These are phyloP conservation scores for Tragelaphus buxtoni DNA, from an alignment of 2,113 vertebrate species.

Conservation along the genomic window DNA sequence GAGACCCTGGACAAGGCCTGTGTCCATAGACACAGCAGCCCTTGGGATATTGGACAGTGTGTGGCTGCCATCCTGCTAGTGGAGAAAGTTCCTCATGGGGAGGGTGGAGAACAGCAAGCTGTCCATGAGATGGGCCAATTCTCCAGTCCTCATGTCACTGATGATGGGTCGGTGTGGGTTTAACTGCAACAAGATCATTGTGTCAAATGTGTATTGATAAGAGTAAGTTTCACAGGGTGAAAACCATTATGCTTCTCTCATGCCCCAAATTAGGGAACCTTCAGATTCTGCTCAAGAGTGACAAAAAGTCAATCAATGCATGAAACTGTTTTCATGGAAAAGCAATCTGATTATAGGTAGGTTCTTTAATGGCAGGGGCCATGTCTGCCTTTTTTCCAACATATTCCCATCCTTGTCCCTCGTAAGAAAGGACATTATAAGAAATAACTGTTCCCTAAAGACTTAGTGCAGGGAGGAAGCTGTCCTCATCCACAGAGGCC, in stretches of 20 bases:
- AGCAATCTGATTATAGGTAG: background rate
- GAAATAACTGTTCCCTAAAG: background rate
- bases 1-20: background rate
- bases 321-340: background rate
- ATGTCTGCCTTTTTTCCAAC: background rate
- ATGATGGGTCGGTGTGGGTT: background rate
- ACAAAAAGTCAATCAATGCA: background rate
- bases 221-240: too few species aligned
- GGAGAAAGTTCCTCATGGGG: background rate
- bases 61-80: accelerated
- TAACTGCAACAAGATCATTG: background rate
- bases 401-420: background rate
- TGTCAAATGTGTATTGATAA: background rate
- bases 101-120: background rate
- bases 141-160: background rate
- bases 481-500: background rate
- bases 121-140: background rate
- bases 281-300: background rate
- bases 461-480: background rate
- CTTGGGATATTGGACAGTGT: too few species aligned
- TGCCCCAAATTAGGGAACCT: background rate
- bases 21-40: background rate
- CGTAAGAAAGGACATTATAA: background rate
- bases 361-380: background rate
- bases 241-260: background rate